Base-by-base conservation (phyloP, 2,797 vertebrate genomes). In the Peromyscus attwateri region DNA sequence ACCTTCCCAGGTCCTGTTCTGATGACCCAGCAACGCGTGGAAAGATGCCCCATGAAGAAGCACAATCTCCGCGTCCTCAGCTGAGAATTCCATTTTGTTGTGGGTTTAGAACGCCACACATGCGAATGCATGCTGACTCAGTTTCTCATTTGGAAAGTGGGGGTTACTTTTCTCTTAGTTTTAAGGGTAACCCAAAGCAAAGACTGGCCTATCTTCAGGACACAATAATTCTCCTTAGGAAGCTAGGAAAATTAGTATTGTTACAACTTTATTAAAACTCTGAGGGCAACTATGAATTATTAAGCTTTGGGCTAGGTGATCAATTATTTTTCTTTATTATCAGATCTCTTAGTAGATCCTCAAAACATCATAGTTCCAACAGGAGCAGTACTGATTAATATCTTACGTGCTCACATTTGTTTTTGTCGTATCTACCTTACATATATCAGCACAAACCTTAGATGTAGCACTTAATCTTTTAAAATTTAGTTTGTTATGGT, bases 311-410 rank as follows among this genome's bases (percentile, higher is more conserved):
- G 52, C 19, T 29, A 84, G 34, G 43, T 55, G n/a, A 25, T 64
- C 66, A 57, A 2, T 57, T 37, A 1, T 52, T 29, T 57, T 57
- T 70, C 55, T 55, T 90, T 55, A 34, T 64, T 43, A 25, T 64
- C 16, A 81, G 34, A 49, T 19, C 29, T 94, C 46, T 84, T 57
- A 55, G 87, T 91, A 80, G 55, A 84, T 84, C 60, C 17, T 93
- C 13, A 76, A 49, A 89, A 88, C 60, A 62, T 64, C 60, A 7
- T 60, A n/a, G 55, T 85, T 76, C 73, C 37, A 88, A 34, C 34
- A 46, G 49, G 40, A 64, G 62, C 79, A 23, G 76, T 55, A 52
- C 55, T 55, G 25, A 60, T 19, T 52, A 21, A 31, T 11, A 13
- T 60, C 37, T 49, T n/a, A 2, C 16, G 6, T 55, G 13, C 60